Base-by-base conservation (phyloP, 2,797 vertebrate species). In the Artibeus jamaicensis region DNA sequence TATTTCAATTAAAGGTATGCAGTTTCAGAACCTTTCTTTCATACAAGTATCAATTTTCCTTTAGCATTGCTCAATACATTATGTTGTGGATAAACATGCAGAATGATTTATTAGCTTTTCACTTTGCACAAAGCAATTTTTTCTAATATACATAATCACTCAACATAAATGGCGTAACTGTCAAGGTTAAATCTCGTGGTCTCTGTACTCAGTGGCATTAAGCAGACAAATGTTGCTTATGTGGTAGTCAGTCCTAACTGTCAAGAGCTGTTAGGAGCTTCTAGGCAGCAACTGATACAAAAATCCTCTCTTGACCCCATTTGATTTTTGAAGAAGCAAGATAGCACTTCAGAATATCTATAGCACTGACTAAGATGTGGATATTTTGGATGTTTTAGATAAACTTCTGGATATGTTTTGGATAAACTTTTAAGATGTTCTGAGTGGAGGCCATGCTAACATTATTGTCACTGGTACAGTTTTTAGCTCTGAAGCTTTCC, bases 111-210 rank as follows among this genome's bases (percentile, higher is more conserved):
- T 82, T 93, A 95, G 59, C 78, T 94, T 93, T 94, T 86, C 85
- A 93, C 70, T 97, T 97, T 32, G 59, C 86, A 95, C 84, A 96
- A 91, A 89, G 79, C 62, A 65, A 59, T 97, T 91, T 98, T 95
- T 97, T 97, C 97, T 95, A 97, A 97, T 97, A 98, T 87, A 78
- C 22, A 7, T 93, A 97, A 92, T 96, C 8, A 2, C 89, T 98
- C 97, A 92, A 78, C 42, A 96, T 86, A 94, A 96, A 82, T 93
- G 95, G 77, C 91, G 92, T 97, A 96, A 94, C 70, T 76, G 74
- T 98, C 93, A 97, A 91, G 73, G 73, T 21, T 83, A 93, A 34
- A n/a, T 15, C 3, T 83, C 82, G 26, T 68, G 87, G 85, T 32
- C 55, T 96, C 59, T 97, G 94, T 76, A n/a, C 55, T 88, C 73